phyloP scores from a whole-genome alignment of 2,888 invertebrate species.

The Seira ritae region DNA sequence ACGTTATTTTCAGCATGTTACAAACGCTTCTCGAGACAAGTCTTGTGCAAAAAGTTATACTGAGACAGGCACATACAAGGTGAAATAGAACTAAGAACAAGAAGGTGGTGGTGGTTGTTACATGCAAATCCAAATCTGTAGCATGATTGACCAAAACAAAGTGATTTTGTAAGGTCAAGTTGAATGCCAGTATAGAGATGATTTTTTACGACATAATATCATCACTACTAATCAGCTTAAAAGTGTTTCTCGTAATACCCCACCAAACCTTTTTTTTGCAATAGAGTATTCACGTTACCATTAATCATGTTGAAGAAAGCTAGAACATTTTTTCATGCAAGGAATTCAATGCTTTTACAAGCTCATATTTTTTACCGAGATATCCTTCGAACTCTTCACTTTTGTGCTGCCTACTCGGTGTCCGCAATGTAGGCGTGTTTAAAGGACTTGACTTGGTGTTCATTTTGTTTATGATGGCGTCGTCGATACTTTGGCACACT shows the following conservation, averaged over 20 bases:
- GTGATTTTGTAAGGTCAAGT: slow-evolving; percentile 39
- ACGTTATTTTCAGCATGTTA: no score
- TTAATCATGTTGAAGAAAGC: not conserved
- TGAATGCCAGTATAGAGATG: slow-evolving; percentile 32
- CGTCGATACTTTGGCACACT: not conserved
- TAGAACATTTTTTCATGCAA: not conserved
- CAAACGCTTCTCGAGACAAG: no score
- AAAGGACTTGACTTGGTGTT: slow-evolving; percentile 50
- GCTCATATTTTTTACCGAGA: slow-evolving; percentile 62
- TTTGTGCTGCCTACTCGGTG: slow-evolving; percentile 64
- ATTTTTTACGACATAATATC: not conserved
- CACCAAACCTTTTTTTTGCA: no score
- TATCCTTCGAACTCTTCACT: slow-evolving; percentile 70
- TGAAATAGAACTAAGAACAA: no score
- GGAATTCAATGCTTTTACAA: no score
- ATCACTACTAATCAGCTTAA: not conserved
- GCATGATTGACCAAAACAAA: not conserved
- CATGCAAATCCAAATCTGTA: no score
- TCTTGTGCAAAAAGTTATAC: no score
- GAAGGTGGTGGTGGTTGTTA: no score
- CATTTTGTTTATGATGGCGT: slow-evolving; percentile 20
- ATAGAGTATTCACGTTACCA: not conserved
- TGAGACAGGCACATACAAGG: no score
- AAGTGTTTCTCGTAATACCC: not conserved
- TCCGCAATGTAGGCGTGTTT: slow-evolving; percentile 47